Base-by-base conservation (phyloP, 2,888 invertebrate species). In the Clanis bilineata region DNA sequence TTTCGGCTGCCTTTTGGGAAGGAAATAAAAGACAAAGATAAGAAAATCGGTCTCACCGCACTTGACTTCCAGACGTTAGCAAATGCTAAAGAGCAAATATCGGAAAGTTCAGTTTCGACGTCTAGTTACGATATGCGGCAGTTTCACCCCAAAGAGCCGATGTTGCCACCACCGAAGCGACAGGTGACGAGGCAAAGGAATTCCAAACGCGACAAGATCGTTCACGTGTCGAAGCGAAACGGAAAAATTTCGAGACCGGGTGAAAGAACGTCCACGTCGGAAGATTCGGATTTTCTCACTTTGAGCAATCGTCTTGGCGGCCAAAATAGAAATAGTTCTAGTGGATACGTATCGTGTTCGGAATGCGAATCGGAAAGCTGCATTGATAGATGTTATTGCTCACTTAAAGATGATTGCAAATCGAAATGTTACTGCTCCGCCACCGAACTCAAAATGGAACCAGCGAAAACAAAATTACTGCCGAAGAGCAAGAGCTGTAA, bases 311-410 rank as follows among this genome's bases (percentile, higher is more conserved):
- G 94, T 60, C 81, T 93, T 3, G 93, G 93, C 56, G 94, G 94
- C 63, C 93, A 94, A 64, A 94, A 94, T 65, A 80, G 94, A 43
- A 94, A 94, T 69, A 94, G 94, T 73, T 94, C 94, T 6, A 94
- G 94, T 72, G 94, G 94, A 71, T 97, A 97, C 77, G 96, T 97
- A 0, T 96, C 97, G 2, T 97, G 97, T 80, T 97, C 97, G 44
- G 97, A 97, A 83, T 97, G 97, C 78, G 97, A 97, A 76, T 97
- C 96, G 1, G 97, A 97, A 71, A 95, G 96, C 12, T 97, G 97
- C 76, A 95, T 96, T 0, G 97, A 97, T 78, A 95, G 97, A 71
- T 97, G 97, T 74, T 97, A 97, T 76, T 97, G 97, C 77, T 96
- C 97, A 2, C 76, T 96, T 61, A 95, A 94, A 22, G 92, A 92